Percentiles rank a stretch among this genome's conserved stretches.
Evolutionary conservation across 2,797 vertebrate genomes (phyloP).

Genomic region (Trachops cirrhosus): DNA sequence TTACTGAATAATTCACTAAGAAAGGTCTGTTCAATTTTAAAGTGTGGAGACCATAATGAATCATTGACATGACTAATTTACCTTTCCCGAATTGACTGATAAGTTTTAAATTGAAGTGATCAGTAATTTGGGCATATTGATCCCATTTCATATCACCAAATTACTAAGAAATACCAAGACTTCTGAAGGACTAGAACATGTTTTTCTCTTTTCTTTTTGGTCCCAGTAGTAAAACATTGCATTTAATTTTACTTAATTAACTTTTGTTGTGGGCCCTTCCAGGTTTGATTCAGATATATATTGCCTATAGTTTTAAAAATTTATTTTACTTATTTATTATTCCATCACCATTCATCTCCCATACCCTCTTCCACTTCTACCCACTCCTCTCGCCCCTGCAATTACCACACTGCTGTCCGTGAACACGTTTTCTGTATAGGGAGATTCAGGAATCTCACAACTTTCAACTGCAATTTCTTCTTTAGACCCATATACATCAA

Average conservation of each 20-base stretch:
- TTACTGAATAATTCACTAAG: constrained; percentile 59
- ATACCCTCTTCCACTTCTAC: too few species aligned
- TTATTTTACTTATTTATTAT: neutral
- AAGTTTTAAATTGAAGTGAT: constrained; percentile 51
- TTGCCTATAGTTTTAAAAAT: neutral
- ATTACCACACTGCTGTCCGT: too few species aligned
- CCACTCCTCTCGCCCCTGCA: too few species aligned
- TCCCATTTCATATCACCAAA: neutral
- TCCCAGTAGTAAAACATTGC: neutral
- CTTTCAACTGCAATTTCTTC: neutral
- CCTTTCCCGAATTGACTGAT: constrained; percentile 10
- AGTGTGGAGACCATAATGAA: constrained; percentile 21
- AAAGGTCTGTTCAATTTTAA: constrained; percentile 35
- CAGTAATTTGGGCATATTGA: constrained; percentile 1
- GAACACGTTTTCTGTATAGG: neutral
- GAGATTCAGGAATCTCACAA: neutral
- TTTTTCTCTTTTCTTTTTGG: neutral
- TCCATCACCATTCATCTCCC: neutral
- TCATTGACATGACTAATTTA: constrained; percentile 29
- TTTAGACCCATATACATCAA: neutral
- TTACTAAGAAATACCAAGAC: neutral
- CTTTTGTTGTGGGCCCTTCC: neutral
- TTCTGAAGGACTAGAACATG: neutral
- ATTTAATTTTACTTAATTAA: neutral
- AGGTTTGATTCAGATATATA: neutral